Base-by-base conservation (phyloP, 2,888 invertebrate species). In the Drosophila seclusa region DNA sequence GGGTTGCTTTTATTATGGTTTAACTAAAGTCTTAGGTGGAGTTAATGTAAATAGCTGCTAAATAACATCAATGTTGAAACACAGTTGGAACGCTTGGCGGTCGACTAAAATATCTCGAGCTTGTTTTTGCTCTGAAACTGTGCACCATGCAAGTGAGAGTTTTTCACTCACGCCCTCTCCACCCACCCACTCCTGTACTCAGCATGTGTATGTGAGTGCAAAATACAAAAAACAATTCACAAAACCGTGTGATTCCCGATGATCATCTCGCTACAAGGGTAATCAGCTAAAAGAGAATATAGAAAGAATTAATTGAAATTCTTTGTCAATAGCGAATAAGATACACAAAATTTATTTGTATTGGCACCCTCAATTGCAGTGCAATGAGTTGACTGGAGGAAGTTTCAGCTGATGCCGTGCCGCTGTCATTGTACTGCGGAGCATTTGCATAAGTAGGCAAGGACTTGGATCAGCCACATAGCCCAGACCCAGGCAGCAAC, bases 381-480 rank as follows among this genome's bases (percentile, higher is more conserved):
- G 57, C 38, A n/a, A 16, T 40, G n/a, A 31, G 16, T 31, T 29
- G 40, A 21, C 57, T 29, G 10, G 40, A 40, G 29, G n/a, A 29
- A n/a, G 53, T 73, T 62, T 57, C 60, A 53, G 55, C 54, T 18
- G 55, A 27, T 31, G 53, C 48, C 45, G 36, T 40, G 54, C 38
- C 63, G 73, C 83, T 84, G 86, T 81, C 81, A 77, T 79, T 86
- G 83, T 79, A 84, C 86, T 73, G 69, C 76, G 65, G 70, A 83
- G 84, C 73, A 86, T 84, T 83, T 86, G 81, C 83, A 81, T 86
- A 78, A 79, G 85, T 71, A 77, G 82, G 70, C 76, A 68, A 71
- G 50, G 78, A 61, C 67, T 74, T 59, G 40, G 60, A 67, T 48
- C 53, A 36, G 45, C 48, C 61, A 60, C 38, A 53, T 55, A 32